These are phyloP conservation scores for Aphelinus atriplicis DNA, from an alignment of 1,140 invertebrate species.

Conservation along the genomic window DNA sequence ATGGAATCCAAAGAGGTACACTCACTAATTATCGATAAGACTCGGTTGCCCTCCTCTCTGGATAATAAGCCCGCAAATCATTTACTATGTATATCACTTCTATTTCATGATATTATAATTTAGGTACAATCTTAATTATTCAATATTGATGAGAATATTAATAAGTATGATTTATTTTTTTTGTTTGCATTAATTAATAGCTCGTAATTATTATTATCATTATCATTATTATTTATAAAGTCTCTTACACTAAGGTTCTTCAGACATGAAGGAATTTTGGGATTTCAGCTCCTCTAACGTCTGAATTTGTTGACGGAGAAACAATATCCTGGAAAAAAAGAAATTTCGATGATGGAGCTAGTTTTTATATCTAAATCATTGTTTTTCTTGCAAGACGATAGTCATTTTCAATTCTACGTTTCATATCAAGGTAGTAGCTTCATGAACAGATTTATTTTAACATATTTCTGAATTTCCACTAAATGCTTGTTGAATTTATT, in stretches of 20 bases:
- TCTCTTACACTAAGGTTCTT: slow-evolving; percentile 73
- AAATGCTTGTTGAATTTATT: no score
- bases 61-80: slow-evolving; percentile 53
- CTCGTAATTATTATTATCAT: slow-evolving; percentile 63
- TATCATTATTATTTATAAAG: slow-evolving; percentile 60
- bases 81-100: slow-evolving; percentile 62
- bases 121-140: slow-evolving; percentile 68
- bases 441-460: no score
- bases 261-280: slow-evolving; percentile 91
- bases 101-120: slow-evolving; percentile 65
- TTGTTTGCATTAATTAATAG: slow-evolving; percentile 66
- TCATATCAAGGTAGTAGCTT: no score
- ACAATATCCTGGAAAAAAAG: slow-evolving; percentile 80
- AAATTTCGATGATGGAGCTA: background rate
- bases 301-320: slow-evolving; percentile 89
- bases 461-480: no score
- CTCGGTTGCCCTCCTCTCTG: slow-evolving; percentile 58
- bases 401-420: no score
- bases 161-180: slow-evolving; percentile 64
- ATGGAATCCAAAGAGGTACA: slow-evolving; percentile 60
- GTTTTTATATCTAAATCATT: no score
- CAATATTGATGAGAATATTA: slow-evolving; percentile 68
- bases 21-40: slow-evolving; percentile 58
- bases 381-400: no score
- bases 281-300: slow-evolving; percentile 90